Conservation (phyloP, 2,888 invertebrate genomes). For the Xanthia togata region DNA sequence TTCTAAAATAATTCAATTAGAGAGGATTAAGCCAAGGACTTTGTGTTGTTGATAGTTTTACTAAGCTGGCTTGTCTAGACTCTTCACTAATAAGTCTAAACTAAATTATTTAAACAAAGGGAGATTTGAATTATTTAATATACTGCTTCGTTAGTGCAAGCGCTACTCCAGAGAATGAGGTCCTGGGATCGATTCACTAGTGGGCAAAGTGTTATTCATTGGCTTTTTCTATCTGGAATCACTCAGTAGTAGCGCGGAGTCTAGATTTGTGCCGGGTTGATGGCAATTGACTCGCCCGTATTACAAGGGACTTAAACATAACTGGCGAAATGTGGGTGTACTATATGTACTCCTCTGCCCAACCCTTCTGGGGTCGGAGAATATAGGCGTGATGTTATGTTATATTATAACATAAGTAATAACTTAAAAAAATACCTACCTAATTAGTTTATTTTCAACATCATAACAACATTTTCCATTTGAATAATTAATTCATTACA, state of each 20-base stretch:
- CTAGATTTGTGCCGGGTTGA: background rate
- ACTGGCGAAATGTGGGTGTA: background rate
- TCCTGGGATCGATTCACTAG: too few relatives aligned
- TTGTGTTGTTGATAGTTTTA: slow-evolving; percentile 15
- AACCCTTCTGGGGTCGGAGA: background rate
- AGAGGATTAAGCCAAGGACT: slow-evolving; percentile 24
- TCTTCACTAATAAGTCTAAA: slow-evolving; percentile 17
- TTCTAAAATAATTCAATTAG: slow-evolving; percentile 62
- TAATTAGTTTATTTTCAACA: background rate
- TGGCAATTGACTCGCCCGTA: background rate
- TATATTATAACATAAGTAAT: background rate
- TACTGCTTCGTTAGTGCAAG: too few relatives aligned
- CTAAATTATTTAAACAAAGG: background rate
- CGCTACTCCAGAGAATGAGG: too few relatives aligned
- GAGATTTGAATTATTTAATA: too few relatives aligned
- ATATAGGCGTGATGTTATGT: background rate
- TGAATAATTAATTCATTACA: background rate
- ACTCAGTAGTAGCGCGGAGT: background rate
- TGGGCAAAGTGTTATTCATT: background rate
- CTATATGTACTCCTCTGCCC: background rate
- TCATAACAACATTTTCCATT: background rate
- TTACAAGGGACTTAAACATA: background rate
- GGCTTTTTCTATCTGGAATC: background rate
- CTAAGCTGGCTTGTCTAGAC: slow-evolving; percentile 23
- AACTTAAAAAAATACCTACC: background rate